Percentiles rank a stretch among this genome's conserved stretches.
These are phyloP conservation scores for Gryllus bimaculatus DNA, from an alignment of 1,140 invertebrate genomes.

Conservation along the genomic window DNA sequence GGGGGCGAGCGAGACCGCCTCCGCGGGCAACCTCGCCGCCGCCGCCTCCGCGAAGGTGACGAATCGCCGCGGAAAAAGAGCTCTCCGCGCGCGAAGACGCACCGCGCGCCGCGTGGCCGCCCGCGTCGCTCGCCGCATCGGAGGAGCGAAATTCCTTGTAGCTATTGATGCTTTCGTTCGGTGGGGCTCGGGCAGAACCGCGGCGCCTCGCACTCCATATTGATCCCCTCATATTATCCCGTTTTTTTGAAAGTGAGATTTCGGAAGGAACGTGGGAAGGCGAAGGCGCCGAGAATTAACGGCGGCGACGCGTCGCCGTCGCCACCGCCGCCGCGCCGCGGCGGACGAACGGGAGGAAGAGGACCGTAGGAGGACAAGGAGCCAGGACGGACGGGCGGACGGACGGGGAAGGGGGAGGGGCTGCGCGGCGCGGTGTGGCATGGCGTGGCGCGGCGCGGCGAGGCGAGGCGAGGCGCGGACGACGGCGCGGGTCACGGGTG, in stretches of 20 bases:
- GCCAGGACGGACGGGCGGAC: background rate
- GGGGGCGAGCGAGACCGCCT: too few relatives aligned
- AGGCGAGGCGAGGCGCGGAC: slow-evolving; percentile 6
- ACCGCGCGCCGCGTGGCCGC: too few relatives aligned
- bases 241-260: slow-evolving; percentile 20
- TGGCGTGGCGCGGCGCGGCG: background rate
- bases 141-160: background rate
- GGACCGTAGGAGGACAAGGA: background rate
- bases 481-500: too few relatives aligned
- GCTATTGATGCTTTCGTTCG: slow-evolving; percentile 18
- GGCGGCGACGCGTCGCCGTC: too few relatives aligned
- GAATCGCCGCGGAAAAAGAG: background rate
- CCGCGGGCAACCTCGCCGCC: too few relatives aligned
- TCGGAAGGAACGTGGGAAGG: slow-evolving; percentile 9
- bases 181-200: slow-evolving; percentile 8
- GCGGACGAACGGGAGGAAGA: background rate
- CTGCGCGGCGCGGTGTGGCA: too few relatives aligned
- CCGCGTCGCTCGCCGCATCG: background rate
- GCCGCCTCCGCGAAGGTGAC: background rate
- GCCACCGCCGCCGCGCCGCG: too few relatives aligned
- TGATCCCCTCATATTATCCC: slow-evolving; percentile 16
- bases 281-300: slow-evolving; percentile 11
- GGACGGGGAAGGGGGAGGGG: too few relatives aligned
- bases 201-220: slow-evolving; percentile 14
- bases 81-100: background rate